These are phyloP conservation scores for Tryphoninae sp. DNA, from an alignment of 2,888 invertebrate genomes.

Conservation along the genomic window DNA sequence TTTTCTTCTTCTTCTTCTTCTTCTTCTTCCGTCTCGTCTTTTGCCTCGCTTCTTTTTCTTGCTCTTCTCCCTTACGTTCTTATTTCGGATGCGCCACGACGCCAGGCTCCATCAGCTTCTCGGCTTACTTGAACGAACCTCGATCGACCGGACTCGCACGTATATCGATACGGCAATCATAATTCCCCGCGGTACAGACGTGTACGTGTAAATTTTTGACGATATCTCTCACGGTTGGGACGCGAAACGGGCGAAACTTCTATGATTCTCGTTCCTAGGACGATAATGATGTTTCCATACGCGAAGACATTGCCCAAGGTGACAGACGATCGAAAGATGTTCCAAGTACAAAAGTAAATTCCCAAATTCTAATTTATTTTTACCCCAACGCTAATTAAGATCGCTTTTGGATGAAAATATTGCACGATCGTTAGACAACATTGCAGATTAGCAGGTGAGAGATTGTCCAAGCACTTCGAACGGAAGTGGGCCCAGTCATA, in stretches of 20 bases:
- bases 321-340: too few relatives aligned
- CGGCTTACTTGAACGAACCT: slow-evolving; percentile 68
- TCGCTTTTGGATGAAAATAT: too few relatives aligned
- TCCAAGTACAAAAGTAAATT: too few relatives aligned
- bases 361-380: too few relatives aligned
- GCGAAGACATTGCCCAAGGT: too few relatives aligned
- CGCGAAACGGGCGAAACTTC: too few relatives aligned
- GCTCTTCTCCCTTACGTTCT: slow-evolving; percentile 11
- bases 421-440: too few relatives aligned
- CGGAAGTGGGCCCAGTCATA: slow-evolving; percentile 69
- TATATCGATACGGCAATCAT: slow-evolving; percentile 75
- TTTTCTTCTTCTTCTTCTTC: slow-evolving; percentile 39
- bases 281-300: too few relatives aligned
- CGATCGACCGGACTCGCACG: slow-evolving; percentile 63
- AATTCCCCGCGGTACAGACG: slow-evolving; percentile 64
- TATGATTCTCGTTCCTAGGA: too few relatives aligned
- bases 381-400: too few relatives aligned
- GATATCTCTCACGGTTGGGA: too few relatives aligned
- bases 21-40: slow-evolving; percentile 7
- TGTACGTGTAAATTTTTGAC: too few relatives aligned
- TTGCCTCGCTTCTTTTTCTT: slow-evolving; percentile 7
- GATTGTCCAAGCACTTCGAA: slow-evolving; percentile 12
- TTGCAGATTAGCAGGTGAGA: background rate
- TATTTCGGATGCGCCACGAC: slow-evolving; percentile 67
- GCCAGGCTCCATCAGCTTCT: slow-evolving; percentile 71